These are phyloP conservation scores for Pseudomyrmex pallidus DNA, from an alignment of 1,140 invertebrate genomes.

Conservation along the genomic window DNA sequence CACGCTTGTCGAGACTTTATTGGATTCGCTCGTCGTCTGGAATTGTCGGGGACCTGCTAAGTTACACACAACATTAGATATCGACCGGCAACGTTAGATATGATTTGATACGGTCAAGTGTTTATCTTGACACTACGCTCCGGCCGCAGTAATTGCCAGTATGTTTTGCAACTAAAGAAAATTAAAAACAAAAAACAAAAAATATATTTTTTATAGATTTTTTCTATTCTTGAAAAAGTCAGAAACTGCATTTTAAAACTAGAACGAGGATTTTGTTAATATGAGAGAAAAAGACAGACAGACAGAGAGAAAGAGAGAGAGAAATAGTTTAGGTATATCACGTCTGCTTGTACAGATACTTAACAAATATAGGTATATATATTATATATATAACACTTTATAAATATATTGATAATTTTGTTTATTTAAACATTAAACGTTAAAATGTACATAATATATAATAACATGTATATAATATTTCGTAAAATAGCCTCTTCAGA, in stretches of 20 bases:
- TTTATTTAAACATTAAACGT: constrained; percentile 39
- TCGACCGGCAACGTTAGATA: constrained; percentile 65
- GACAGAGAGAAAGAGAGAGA: too few species aligned
- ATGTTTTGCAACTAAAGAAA: neutral
- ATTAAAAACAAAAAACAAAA: neutral
- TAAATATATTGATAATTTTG: constrained; percentile 12
- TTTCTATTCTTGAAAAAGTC: too few species aligned
- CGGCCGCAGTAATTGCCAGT: neutral
- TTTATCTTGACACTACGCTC: constrained; percentile 48
- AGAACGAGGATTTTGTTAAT: too few species aligned
- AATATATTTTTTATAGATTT: neutral
- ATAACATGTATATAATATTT: neutral
- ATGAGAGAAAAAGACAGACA: too few species aligned
- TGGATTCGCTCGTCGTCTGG: constrained; percentile 80
- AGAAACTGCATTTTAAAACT: too few species aligned
- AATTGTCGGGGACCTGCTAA: constrained; percentile 77
- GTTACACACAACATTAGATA: constrained; percentile 83
- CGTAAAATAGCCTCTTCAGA: constrained; percentile 3
- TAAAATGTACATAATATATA: neutral
- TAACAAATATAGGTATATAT: neutral
- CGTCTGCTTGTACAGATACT: too few species aligned
- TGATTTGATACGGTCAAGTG: constrained; percentile 83
- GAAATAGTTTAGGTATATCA: too few species aligned
- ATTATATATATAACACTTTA: neutral
- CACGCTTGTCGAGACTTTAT: constrained; percentile 82